phyloP scores from a whole-genome alignment of 2,888 invertebrate genomes.

The Drosophila parthenogenetica region DNA sequence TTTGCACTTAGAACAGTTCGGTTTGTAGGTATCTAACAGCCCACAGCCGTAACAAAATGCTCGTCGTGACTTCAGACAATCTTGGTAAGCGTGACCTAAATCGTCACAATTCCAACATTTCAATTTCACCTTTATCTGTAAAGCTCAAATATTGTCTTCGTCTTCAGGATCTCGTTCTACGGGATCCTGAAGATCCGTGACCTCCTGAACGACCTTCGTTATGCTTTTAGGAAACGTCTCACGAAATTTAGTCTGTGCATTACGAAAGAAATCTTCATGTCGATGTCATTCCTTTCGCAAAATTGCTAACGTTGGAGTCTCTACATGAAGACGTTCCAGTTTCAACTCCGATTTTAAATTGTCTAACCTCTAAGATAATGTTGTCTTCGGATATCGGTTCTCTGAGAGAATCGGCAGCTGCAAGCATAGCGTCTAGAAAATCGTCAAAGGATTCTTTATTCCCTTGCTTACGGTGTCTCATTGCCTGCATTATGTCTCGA shows the following conservation, averaged over 20 bases:
- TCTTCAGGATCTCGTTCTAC: neutral
- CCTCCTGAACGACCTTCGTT: neutral
- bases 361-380: neutral
- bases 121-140: slow-evolving; percentile 12
- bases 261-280: no score
- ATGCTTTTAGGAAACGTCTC: neutral
- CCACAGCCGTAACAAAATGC: no score
- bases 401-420: neutral
- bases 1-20: no score
- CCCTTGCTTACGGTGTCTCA: slow-evolving; percentile 1
- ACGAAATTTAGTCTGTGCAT: neutral
- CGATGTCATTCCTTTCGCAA: slow-evolving; percentile 13
- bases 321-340: slow-evolving; percentile 10
- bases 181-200: slow-evolving; percentile 1
- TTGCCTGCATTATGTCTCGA: slow-evolving; percentile 5
- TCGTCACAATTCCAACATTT: no score
- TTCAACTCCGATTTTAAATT: slow-evolving; percentile 1
- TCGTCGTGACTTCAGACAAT: no score
- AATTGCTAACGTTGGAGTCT: neutral
- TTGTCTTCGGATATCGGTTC: neutral
- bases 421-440: neutral
- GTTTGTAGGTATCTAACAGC: no score
- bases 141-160: slow-evolving; percentile 15
- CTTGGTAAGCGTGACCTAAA: slow-evolving; percentile 4
- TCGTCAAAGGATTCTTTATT: slow-evolving; percentile 2